These are phyloP conservation scores for Odontocerum albicorne DNA, from an alignment of 2,888 invertebrate species.

Conservation along the genomic window DNA sequence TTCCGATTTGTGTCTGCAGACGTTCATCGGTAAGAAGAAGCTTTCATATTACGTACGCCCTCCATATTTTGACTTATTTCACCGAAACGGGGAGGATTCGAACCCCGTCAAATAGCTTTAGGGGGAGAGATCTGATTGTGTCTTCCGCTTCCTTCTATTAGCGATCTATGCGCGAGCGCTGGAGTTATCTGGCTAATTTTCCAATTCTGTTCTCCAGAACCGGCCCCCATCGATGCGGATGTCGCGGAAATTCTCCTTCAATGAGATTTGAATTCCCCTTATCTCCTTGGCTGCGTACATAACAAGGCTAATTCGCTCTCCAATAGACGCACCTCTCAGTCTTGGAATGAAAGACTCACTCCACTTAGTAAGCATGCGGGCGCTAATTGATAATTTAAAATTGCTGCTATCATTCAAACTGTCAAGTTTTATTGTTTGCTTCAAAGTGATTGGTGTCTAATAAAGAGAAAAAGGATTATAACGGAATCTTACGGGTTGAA, in stretches of 20 bases:
- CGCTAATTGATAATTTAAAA: too few species aligned
- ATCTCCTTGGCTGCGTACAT: slow-evolving; percentile 16
- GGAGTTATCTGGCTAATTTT: slow-evolving; percentile 35
- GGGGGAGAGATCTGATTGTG: slow-evolving; percentile 14
- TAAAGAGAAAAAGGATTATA: too few species aligned
- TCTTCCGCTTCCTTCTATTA: slow-evolving; percentile 23
- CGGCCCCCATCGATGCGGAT: slow-evolving; percentile 21
- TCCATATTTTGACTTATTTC: slow-evolving; percentile 1
- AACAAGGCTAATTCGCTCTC: slow-evolving; percentile 8
- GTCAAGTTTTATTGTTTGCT: too few species aligned
- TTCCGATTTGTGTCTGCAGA: neutral
- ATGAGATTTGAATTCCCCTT: slow-evolving; percentile 33
- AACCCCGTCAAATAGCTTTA: slow-evolving; percentile 11
- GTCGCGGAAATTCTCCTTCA: slow-evolving; percentile 31
- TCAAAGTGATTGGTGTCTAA: too few species aligned
- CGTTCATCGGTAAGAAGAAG: neutral
- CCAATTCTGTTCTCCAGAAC: slow-evolving; percentile 34
- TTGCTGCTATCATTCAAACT: too few species aligned
- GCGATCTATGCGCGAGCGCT: slow-evolving; percentile 11
- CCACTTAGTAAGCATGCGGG: too few species aligned
- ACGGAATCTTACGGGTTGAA: too few species aligned
- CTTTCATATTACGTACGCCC: neutral
- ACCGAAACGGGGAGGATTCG: neutral
- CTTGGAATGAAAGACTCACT: neutral
- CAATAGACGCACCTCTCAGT: neutral